Conservation (phyloP, 1,140 invertebrate genomes). For the Rhyzopertha dominica region DNA sequence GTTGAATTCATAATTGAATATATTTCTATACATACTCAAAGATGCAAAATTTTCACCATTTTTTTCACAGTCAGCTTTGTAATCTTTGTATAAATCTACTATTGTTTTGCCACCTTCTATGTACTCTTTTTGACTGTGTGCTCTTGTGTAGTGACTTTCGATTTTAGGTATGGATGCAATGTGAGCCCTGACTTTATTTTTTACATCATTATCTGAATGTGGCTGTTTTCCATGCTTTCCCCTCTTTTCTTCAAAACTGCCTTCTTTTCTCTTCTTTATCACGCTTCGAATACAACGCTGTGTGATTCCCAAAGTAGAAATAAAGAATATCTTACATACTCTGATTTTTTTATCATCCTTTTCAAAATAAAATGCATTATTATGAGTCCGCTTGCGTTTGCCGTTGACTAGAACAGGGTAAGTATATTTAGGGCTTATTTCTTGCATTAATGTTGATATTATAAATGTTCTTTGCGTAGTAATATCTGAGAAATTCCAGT, state of each 20-base stretch:
- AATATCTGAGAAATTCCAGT: too few relatives aligned
- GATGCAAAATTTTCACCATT: slow-evolving; percentile 8
- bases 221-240: slow-evolving; percentile 11
- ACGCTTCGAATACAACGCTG: slow-evolving; percentile 4
- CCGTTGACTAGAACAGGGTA: too few relatives aligned
- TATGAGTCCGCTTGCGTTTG: too few relatives aligned
- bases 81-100: slow-evolving; percentile 24
- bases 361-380: too few relatives aligned
- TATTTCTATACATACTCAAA: slow-evolving; percentile 16
- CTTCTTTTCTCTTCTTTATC: slow-evolving; percentile 12
- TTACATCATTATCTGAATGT: slow-evolving; percentile 16
- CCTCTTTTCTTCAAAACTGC: slow-evolving; percentile 10
- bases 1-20: slow-evolving; percentile 18
- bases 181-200: slow-evolving; percentile 15
- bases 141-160: slow-evolving; percentile 27
- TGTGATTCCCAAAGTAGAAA: slow-evolving; percentile 8
- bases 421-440: too few relatives aligned
- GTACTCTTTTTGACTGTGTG: slow-evolving; percentile 23
- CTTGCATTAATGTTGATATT: too few relatives aligned
- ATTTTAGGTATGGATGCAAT: slow-evolving; percentile 27
- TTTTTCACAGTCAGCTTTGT: slow-evolving; percentile 16
- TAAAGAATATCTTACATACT: too few relatives aligned
- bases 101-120: slow-evolving; percentile 28
- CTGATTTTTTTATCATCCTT: too few relatives aligned
- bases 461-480: too few relatives aligned